Base-by-base conservation (phyloP, 2,113 vertebrate species). In the Bos indicus region DNA sequence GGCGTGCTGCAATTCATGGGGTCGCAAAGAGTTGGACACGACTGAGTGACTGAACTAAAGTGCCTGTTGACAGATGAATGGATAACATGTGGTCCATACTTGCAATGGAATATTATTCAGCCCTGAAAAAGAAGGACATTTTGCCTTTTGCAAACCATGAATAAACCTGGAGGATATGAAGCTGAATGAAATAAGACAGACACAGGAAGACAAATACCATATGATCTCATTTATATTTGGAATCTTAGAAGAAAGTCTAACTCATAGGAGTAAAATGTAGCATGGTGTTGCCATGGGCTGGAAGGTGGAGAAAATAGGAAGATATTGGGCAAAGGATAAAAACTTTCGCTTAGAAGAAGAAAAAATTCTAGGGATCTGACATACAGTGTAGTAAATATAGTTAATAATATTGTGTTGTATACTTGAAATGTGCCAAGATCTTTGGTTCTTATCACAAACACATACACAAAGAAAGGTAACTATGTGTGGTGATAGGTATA, bases 21-120 rank as follows among this genome's bases (percentile, higher is more conserved):
- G 8, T 21, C 0, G 0, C 64, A 67, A 67, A 67, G 17, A 67
- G 5, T 11, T 0, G 3, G 64, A 21, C 64, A 36, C 0, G 3
- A 10, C n/a, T 67, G 64, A 36, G 4, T 0, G 0, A 36, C 33
- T 67, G 64, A 67, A 21, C n/a, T 36, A 9, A 67, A 15, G 6
- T 46, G 74, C 74, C 13, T 46, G 40, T 78, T 9, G 25, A 78
- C 40, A 46, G 74, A 46, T 46, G 40, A 78, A 78, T 46, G 13
- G 40, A 78, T 78, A 43, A 78, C 25, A 25, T 46, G 25, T 15
- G 6, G 74, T 78, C 40, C 40, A 78, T 78, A 46, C 25, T 46
- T 46, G 23, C 13, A 78, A 28, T 78, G 74, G 13, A 46, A 26
- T 46, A 46, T 26, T 77, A 77, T 46, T 15, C 40, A 46, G 6